Conservation (phyloP, 2,888 invertebrate species). For the Gryllus longicercus region DNA sequence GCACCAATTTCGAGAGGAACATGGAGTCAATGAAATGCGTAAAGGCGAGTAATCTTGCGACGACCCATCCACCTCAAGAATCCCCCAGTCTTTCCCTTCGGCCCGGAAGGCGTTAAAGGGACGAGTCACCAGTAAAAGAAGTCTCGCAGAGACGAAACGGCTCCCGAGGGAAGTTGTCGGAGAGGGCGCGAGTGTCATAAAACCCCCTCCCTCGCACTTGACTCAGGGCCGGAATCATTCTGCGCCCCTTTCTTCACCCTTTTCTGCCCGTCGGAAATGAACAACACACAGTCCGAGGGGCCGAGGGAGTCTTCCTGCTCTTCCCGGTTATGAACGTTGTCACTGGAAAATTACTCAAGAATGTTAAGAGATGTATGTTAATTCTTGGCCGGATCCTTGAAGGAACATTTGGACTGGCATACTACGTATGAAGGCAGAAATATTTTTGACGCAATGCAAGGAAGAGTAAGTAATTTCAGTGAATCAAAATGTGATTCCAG, state of each 20-base stretch:
- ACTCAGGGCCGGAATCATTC: neutral
- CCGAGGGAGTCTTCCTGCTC: neutral
- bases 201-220: neutral
- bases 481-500: no score
- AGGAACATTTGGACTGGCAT: no score
- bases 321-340: neutral
- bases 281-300: neutral
- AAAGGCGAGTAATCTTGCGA: neutral
- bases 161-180: neutral
- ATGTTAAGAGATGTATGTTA: neutral
- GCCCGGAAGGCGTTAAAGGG: neutral
- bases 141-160: neutral
- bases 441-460: no score
- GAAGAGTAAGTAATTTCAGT: no score
- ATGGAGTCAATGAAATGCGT: constrained; percentile 17
- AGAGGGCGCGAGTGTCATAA: neutral
- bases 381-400: neutral
- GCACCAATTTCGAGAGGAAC: neutral
- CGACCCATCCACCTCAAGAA: neutral
- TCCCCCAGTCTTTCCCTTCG: neutral
- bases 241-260: neutral
- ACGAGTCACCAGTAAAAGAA: constrained; percentile 17
- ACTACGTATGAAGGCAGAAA: no score
- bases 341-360: neutral
- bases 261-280: neutral